Conservation (phyloP, 2,797 vertebrate genomes). For the Artibeus jamaicensis region DNA sequence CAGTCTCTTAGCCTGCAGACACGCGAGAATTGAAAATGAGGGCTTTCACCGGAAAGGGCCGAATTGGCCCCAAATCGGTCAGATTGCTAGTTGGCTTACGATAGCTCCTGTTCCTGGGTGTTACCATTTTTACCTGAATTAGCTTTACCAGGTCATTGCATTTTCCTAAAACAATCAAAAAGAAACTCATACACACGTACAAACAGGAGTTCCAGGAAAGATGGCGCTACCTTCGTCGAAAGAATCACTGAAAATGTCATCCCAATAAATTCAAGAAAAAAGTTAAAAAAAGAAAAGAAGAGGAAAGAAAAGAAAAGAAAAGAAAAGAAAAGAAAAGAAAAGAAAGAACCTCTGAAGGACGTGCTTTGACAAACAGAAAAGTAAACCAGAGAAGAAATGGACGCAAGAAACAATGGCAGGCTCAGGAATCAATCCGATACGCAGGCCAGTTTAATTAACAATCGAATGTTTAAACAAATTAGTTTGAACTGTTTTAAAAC, state of each 20-base stretch:
- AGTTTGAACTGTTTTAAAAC: slow-evolving; percentile 4
- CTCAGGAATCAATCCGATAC: background rate
- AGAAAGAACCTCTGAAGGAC: background rate
- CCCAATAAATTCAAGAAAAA: background rate
- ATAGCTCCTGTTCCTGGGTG: background rate
- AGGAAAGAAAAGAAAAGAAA: background rate
- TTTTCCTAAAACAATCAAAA: background rate
- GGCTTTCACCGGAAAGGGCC: background rate
- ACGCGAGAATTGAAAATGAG: background rate
- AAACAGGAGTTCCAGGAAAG: background rate
- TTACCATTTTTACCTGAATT: background rate
- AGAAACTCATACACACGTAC: background rate
- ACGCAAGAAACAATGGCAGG: background rate
- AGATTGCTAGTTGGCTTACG: background rate
- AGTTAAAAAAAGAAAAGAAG: background rate
- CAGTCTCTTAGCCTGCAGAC: background rate
- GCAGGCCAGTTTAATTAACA: background rate
- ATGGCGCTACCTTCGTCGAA: background rate
- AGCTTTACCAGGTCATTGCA: background rate
- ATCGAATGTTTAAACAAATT: background rate
- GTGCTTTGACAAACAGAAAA: background rate
- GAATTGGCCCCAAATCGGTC: background rate
- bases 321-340: background rate
- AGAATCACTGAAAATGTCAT: background rate
- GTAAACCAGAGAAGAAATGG: background rate